Conservation (phyloP, 1,140 invertebrate genomes). For the Nymphalis io region DNA sequence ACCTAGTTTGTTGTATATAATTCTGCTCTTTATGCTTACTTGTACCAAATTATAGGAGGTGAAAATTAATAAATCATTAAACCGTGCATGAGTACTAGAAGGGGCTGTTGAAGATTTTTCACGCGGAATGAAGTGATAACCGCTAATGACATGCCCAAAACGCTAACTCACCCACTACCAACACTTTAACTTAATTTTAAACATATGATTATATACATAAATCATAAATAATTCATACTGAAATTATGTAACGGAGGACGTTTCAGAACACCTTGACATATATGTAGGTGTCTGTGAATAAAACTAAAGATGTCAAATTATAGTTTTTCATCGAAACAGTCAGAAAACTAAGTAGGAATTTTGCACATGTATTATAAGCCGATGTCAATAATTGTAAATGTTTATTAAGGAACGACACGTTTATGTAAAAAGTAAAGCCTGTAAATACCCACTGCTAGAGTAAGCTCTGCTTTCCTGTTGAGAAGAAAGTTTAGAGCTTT, state of each 20-base stretch:
- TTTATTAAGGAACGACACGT: too few relatives aligned
- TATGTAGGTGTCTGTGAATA: too few relatives aligned
- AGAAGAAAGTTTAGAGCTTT: too few relatives aligned
- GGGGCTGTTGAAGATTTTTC: constrained; percentile 79
- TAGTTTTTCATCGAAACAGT: too few relatives aligned
- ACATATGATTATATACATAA: constrained; percentile 7
- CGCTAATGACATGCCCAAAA: constrained; percentile 71
- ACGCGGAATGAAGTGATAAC: constrained; percentile 80
- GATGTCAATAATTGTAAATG: too few relatives aligned
- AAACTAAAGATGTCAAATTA: too few relatives aligned
- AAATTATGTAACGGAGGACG: not conserved
- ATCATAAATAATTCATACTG: not conserved
- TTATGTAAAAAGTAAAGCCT: too few relatives aligned
- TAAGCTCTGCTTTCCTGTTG: too few relatives aligned
- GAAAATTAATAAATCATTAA: constrained; percentile 79
- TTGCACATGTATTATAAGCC: too few relatives aligned
- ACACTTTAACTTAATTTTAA: constrained; percentile 31
- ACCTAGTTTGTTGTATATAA: not conserved
- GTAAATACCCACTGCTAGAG: too few relatives aligned
- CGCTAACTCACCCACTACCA: constrained; percentile 68
- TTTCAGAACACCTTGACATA: too few relatives aligned
- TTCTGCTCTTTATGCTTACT: not conserved
- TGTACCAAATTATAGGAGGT: constrained; percentile 43
- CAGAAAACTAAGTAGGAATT: too few relatives aligned
- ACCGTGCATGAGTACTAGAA: constrained; percentile 60